A percentile compares a stretch with the other conserved stretches of the same genome.
These are phyloP conservation scores for Rhinichthys osculus DNA, from an alignment of 2,797 vertebrate genomes.

Conservation along the genomic window DNA sequence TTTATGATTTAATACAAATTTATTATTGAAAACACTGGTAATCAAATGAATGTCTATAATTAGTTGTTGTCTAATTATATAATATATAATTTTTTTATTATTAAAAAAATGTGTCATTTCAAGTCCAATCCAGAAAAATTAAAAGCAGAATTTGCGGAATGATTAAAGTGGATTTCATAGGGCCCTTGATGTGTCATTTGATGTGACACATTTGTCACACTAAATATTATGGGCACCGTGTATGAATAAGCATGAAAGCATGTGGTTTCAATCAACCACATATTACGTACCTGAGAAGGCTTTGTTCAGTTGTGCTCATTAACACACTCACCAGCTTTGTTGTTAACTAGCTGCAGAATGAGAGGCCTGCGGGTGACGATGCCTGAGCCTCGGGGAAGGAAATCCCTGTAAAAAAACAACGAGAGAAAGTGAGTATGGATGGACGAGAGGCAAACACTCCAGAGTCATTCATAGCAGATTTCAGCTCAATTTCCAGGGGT, in stretches of 20 bases:
- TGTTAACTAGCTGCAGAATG: constrained; percentile 96
- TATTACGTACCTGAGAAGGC: not conserved
- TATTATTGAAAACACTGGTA: too few species aligned
- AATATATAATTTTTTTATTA: too few species aligned
- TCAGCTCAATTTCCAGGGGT: constrained; percentile 59
- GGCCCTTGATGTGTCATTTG: not conserved
- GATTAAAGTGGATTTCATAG: not conserved
- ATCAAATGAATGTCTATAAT: too few species aligned
- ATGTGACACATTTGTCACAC: not conserved
- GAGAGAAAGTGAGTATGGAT: constrained; percentile 16
- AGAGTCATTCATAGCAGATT: constrained; percentile 58
- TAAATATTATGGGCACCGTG: not conserved
- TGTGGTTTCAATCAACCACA: not conserved
- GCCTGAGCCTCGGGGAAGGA: constrained; percentile 96
- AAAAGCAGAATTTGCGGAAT: too few species aligned
- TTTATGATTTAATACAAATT: too few species aligned
- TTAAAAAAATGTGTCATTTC: too few species aligned
- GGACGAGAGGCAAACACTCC: not conserved
- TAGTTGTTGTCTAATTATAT: too few species aligned
- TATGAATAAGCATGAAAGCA: not conserved
- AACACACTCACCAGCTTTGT: constrained; percentile 87
- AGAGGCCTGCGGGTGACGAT: constrained; percentile 96
- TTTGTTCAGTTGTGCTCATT: constrained; percentile 9
- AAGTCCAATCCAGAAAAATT: too few species aligned
- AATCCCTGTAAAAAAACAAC: constrained; percentile 82